These are phyloP conservation scores for Varanus komodoensis DNA, from an alignment of 2,113 vertebrate species.

Conservation along the genomic window DNA sequence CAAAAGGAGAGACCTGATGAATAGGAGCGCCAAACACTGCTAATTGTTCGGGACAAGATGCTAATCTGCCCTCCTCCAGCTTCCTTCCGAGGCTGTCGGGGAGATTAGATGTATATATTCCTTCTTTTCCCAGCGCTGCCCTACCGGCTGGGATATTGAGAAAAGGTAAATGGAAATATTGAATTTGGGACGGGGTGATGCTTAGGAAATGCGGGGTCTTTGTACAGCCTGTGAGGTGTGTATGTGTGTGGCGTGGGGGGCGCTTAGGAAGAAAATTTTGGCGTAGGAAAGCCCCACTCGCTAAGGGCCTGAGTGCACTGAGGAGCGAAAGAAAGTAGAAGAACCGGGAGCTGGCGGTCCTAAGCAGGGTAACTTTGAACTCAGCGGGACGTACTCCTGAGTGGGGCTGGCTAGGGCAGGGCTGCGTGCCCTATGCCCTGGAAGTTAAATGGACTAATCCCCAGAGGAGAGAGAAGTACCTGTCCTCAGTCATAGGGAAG, in stretches of 20 bases:
- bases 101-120: neutral
- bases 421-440: neutral
- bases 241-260: too few relatives aligned
- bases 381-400: neutral
- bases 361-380: neutral
- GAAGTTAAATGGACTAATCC: neutral
- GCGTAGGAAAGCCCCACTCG: neutral
- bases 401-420: neutral
- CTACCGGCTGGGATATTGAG: neutral
- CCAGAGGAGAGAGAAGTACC: neutral
- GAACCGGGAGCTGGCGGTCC: neutral
- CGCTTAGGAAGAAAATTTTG: too few relatives aligned
- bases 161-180: neutral
- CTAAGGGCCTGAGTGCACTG: neutral
- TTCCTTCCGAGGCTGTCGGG: conserved; percentile 44
- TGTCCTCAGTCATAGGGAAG: neutral
- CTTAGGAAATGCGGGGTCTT: neutral
- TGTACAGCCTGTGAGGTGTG: neutral
- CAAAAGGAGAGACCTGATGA: conserved; percentile 65
- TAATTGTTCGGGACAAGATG: conserved; percentile 71
- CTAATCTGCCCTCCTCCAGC: conserved; percentile 53
- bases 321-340: neutral
- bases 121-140: neutral
- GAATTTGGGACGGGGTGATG: neutral
- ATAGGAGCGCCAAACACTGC: conserved; percentile 64